Conservation (phyloP, 2,888 invertebrate genomes). For the Mechanitis messenoides region DNA sequence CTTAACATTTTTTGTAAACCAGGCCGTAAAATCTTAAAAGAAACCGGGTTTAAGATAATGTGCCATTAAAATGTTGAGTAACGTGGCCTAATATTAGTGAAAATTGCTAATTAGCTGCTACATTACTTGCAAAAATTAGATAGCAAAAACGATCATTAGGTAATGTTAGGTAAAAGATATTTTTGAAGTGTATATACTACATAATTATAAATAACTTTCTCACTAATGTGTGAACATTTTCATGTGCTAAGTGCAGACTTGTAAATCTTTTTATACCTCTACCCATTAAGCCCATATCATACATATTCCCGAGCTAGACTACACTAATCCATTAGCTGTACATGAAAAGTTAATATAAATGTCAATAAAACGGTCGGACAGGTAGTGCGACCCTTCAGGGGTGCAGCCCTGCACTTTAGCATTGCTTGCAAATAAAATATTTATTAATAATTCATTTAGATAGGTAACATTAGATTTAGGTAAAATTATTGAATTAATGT, state of each 20-base stretch:
- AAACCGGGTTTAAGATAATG: no score
- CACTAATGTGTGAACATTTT: not conserved
- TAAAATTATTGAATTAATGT: not conserved
- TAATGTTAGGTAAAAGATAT: no score
- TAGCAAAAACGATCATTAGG: not conserved
- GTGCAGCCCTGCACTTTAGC: constrained; percentile 40
- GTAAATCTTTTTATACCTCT: not conserved
- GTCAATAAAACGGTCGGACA: constrained; percentile 59
- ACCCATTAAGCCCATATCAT: constrained; percentile 25
- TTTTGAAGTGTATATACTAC: no score
- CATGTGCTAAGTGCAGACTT: not conserved
- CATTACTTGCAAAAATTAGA: not conserved
- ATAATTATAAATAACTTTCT: no score
- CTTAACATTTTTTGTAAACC: not conserved
- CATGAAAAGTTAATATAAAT: constrained; percentile 68
- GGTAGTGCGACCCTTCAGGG: constrained; percentile 47
- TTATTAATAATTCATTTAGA: no score
- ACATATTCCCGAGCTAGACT: constrained; percentile 45
- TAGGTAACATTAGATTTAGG: no score
- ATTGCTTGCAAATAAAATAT: constrained; percentile 23
- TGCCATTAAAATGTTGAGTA: no score
- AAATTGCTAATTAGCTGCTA: constrained; percentile 4
- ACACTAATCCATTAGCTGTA: constrained; percentile 67
- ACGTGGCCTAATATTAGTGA: no score
- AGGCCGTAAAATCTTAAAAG: not conserved